These are phyloP conservation scores for Mesoclemmys tuberculata DNA, from an alignment of 2,113 vertebrate genomes.

Conservation along the genomic window DNA sequence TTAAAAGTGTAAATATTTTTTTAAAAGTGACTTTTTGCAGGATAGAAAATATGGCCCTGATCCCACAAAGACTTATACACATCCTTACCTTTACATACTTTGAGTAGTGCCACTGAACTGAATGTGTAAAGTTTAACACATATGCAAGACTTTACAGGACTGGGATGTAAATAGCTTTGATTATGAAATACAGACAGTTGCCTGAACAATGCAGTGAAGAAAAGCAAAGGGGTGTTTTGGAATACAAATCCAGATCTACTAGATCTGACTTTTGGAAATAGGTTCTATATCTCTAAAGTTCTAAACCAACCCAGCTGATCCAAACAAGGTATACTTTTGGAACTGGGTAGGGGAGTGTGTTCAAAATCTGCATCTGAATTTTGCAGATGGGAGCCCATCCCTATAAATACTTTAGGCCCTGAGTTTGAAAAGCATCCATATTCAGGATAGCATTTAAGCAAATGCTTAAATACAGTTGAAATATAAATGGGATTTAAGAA, in stretches of 20 bases:
- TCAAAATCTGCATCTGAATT: background rate
- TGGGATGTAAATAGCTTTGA: constrained; percentile 19
- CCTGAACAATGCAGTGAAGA: constrained; percentile 23
- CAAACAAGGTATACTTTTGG: background rate
- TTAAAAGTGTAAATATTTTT: background rate
- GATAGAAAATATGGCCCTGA: background rate
- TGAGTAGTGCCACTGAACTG: background rate
- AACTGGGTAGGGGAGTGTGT: background rate
- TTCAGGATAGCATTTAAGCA: background rate
- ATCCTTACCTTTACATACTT: background rate
- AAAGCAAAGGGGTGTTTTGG: background rate
- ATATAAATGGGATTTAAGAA: background rate
- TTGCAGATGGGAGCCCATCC: background rate
- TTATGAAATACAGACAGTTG: background rate
- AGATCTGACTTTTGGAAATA: background rate
- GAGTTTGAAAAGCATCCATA: background rate
- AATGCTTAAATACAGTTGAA: background rate
- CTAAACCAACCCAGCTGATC: background rate
- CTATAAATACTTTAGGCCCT: background rate
- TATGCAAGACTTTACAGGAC: constrained; percentile 21
- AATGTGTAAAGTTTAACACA: background rate
- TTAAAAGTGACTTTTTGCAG: background rate
- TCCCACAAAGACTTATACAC: background rate
- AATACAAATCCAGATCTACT: background rate
- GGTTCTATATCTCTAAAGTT: background rate